phyloP scores from a whole-genome alignment of 2,113 vertebrate genomes.

The Micromys minutus region DNA sequence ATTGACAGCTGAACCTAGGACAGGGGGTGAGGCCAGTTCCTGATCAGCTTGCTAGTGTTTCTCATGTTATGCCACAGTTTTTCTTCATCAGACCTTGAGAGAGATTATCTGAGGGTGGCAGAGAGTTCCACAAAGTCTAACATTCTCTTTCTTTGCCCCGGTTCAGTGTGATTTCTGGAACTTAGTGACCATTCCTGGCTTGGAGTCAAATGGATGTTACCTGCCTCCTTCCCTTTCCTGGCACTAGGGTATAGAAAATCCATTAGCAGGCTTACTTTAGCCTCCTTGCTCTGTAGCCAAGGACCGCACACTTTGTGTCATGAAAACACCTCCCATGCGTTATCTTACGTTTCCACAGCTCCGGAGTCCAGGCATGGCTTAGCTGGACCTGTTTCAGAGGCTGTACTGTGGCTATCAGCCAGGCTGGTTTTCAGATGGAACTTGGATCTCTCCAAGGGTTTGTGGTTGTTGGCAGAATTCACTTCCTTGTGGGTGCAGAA shows the following conservation, averaged over 20 bases:
- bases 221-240: too few species aligned
- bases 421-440: background rate
- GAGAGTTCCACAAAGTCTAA: background rate
- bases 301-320: background rate
- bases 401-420: background rate
- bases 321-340: background rate
- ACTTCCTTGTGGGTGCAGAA: background rate
- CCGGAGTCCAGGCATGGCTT: background rate
- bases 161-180: background rate
- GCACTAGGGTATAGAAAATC: background rate
- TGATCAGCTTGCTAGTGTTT: background rate
- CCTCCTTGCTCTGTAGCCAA: background rate
- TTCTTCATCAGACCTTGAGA: background rate
- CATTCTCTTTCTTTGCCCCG: background rate
- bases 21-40: too few species aligned
- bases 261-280: background rate
- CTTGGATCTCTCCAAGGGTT: background rate
- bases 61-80: background rate
- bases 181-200: background rate
- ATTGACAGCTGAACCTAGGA: background rate
- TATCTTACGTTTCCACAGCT: background rate
- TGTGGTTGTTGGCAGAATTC: background rate
- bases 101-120: background rate
- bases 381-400: background rate
- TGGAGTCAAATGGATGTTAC: background rate